phyloP scores from a whole-genome alignment of 2,797 vertebrate species.

The Pseudochaenichthys georgianus region DNA sequence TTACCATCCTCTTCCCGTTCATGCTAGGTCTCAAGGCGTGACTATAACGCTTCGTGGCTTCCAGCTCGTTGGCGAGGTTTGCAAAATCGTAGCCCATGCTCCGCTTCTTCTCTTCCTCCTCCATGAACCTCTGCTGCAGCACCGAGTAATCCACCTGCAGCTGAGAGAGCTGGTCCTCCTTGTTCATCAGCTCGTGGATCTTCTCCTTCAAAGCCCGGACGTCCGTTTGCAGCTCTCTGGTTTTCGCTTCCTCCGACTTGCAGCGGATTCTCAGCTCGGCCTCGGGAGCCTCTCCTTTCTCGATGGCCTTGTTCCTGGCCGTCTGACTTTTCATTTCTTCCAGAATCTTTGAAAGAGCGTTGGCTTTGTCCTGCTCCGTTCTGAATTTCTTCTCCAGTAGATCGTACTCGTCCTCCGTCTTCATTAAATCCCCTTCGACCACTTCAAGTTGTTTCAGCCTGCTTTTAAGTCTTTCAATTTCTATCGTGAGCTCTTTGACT shows the following conservation, averaged over 20 bases:
- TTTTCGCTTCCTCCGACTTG: constrained; percentile 91
- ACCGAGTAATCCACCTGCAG: constrained; percentile 92
- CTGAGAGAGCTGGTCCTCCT: constrained; percentile 96
- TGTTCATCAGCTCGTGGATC: constrained; percentile 97
- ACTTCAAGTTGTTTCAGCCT: constrained; percentile 95
- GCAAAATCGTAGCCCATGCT: constrained; percentile 89
- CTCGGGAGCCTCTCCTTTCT: constrained; percentile 93
- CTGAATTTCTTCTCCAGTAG: constrained; percentile 94
- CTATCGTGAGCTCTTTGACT: constrained; percentile 89
- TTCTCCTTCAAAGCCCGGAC: constrained; percentile 97
- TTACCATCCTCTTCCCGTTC: constrained; percentile 91
- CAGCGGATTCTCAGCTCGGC: constrained; percentile 90
- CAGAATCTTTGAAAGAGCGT: constrained; percentile 89
- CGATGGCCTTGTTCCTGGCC: constrained; percentile 92
- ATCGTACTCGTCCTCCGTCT: constrained; percentile 96
- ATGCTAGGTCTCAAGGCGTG: constrained; percentile 91
- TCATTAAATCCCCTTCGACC: constrained; percentile 96
- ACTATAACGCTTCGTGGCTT: constrained; percentile 92
- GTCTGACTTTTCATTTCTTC: constrained; percentile 94
- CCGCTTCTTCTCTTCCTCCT: constrained; percentile 91
- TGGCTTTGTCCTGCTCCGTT: constrained; percentile 94
- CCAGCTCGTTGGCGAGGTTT: constrained; percentile 90
- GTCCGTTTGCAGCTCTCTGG: constrained; percentile 90
- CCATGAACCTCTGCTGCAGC: constrained; percentile 91
- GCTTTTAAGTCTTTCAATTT: constrained; percentile 92